Evolutionary conservation across 2,888 invertebrate species (phyloP), one percentile per base, ranked within the genome.

Genomic region (Andrena fulva): DNA sequence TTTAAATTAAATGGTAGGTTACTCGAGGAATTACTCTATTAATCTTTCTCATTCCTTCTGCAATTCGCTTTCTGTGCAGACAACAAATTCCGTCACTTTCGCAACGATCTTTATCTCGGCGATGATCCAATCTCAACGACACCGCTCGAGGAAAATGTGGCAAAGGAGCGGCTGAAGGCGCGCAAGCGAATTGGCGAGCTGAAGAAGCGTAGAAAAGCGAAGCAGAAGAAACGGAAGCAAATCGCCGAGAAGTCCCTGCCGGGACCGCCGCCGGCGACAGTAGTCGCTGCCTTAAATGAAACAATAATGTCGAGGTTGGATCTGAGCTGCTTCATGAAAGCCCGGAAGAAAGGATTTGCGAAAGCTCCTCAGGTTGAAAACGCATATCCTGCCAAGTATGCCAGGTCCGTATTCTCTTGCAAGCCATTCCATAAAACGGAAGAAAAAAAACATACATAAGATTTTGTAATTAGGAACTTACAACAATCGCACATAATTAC

Each of bases 301-400:
- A 92, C 92, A 74, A 84, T 90, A 77, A 88, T 89, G 71, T 87
- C 91, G 48, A 88, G 85, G 82, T 77, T 92, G 86, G 92, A 92
- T 87, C 80, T 91, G 66, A 92, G 90, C 85, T 92, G 92, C 78
- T 85, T 87, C 80, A 86, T 87, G 83, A 91, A 90, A 85, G 87
- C 80, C 52, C 86, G 80, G 59, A 88, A 86, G 73, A 90, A 88
- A 77, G 89, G 86, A 73, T 87, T 91, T 78, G 85, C 91, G 66
- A 93, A 91, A 87, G 92, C 92, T 42, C 92, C 93, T 27, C 69
- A 68, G 64, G 85, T 92, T 50, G 87, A 91, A 54, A 87, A 92
- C 77, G 91, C 93, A 24, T 80, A 82, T 62, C 86, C 90, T 8
- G 84, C 88, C 27, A 92, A 91, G 78, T 91, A 90, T 75, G 88